Evolutionary conservation across 2,113 vertebrate genomes (phyloP).

Genomic region (Mobula hypostoma): DNA sequence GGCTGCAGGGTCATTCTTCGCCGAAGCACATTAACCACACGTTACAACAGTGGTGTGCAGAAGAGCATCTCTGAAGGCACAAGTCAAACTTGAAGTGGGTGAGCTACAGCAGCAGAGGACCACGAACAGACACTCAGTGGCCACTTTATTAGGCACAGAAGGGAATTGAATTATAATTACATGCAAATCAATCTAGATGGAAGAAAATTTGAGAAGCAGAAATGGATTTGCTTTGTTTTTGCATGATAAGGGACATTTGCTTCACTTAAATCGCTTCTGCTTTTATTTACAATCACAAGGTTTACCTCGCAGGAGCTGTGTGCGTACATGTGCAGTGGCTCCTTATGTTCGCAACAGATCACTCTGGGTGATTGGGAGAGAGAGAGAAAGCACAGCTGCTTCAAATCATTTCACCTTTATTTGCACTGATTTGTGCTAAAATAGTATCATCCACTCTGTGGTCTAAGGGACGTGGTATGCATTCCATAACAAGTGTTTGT

Average conservation of each 20-base stretch:
- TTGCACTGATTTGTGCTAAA: not conserved
- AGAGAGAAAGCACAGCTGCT: not conserved
- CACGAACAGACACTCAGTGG: too few species aligned
- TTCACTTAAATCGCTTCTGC: not conserved
- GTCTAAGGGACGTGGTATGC: not conserved
- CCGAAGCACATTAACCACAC: too few species aligned
- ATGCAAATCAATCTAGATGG: not conserved
- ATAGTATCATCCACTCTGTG: not conserved
- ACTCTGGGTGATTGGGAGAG: not conserved
- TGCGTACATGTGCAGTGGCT: not conserved
- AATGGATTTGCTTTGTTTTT: not conserved
- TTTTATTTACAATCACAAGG: not conserved
- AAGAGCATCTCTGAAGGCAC: too few species aligned
- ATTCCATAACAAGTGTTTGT: constrained; percentile 20
- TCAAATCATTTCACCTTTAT: not conserved
- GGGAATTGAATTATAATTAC: too few species aligned
- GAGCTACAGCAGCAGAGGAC: too few species aligned
- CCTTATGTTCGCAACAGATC: not conserved
- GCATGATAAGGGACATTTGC: not conserved
- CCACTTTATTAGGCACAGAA: too few species aligned
- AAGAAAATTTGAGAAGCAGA: not conserved
- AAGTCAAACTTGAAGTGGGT: too few species aligned
- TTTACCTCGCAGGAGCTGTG: not conserved
- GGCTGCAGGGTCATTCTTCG: too few species aligned
- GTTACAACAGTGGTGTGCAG: too few species aligned